These are phyloP conservation scores for Typhlichthys eigenmanni DNA, from an alignment of 2,797 vertebrate genomes.

Conservation along the genomic window DNA sequence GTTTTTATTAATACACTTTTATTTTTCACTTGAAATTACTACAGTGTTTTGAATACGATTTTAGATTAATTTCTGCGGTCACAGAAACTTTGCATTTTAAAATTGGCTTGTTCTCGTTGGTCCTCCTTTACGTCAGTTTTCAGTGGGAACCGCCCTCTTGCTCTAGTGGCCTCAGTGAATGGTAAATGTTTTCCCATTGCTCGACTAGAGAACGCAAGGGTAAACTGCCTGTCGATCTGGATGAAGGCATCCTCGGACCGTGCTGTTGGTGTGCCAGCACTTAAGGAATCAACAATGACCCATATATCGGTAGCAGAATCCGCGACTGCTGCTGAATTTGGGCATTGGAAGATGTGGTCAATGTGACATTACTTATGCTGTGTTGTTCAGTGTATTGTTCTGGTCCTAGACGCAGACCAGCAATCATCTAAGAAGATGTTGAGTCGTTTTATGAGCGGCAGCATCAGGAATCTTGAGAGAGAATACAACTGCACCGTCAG, in stretches of 20 bases:
- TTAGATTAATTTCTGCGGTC: too few relatives aligned
- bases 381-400: conserved; percentile 74
- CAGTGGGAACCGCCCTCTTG: conserved; percentile 63
- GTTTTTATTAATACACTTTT: too few relatives aligned
- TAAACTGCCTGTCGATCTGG: conserved; percentile 60
- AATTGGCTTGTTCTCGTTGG: conserved; percentile 54
- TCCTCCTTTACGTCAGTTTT: conserved; percentile 66
- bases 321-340: conserved; percentile 54
- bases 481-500: conserved; percentile 96
- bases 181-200: conserved; percentile 45
- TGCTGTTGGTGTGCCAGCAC: conserved; percentile 41
- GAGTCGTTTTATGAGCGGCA: conserved; percentile 97
- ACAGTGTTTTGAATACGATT: too few relatives aligned
- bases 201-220: conserved; percentile 10
- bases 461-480: conserved; percentile 95
- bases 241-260: conserved; percentile 69
- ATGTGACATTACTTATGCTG: conserved; percentile 71
- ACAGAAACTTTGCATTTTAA: not conserved
- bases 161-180: conserved; percentile 71
- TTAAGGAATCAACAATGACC: conserved; percentile 69
- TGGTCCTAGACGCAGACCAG: conserved; percentile 71
- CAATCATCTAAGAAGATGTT: conserved; percentile 88
- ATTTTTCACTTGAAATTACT: too few relatives aligned
- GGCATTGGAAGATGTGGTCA: conserved; percentile 60
- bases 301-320: conserved; percentile 26